Conservation (phyloP, 2,888 invertebrate genomes). For the Meganola albula region DNA sequence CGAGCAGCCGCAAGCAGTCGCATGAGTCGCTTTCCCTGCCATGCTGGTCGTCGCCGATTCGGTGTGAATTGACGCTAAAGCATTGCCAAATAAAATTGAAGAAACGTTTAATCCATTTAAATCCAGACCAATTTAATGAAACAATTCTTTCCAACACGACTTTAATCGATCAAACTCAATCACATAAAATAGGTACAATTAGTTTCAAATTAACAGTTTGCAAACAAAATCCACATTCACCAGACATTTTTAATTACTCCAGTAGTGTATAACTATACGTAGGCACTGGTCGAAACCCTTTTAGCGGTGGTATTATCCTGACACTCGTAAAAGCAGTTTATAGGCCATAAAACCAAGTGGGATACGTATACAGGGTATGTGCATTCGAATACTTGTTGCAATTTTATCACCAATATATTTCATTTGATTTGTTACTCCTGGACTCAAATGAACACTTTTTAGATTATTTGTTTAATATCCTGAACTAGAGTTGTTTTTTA, state of each 20-base stretch:
- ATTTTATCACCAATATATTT: slow-evolving; percentile 75
- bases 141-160: too few species aligned
- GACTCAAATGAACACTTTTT: slow-evolving; percentile 48
- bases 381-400: slow-evolving; percentile 74
- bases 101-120: too few species aligned
- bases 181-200: too few species aligned
- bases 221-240: slow-evolving; percentile 20
- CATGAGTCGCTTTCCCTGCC: too few species aligned
- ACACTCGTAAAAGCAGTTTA: slow-evolving; percentile 67
- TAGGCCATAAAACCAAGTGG: slow-evolving; percentile 72
- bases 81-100: too few species aligned
- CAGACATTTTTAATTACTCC: slow-evolving; percentile 66
- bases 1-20: too few species aligned
- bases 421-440: slow-evolving; percentile 74
- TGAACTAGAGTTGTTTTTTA: slow-evolving; percentile 7
- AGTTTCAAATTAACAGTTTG: neutral
- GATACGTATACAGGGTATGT: slow-evolving; percentile 56
- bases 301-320: slow-evolving; percentile 74
- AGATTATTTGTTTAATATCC: slow-evolving; percentile 31
- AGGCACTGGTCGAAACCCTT: slow-evolving; percentile 59
- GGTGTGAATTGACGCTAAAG: too few species aligned
- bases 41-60: too few species aligned
- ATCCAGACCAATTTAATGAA: too few species aligned
- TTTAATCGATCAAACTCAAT: too few species aligned
- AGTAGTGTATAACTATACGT: slow-evolving; percentile 36